Conservation (phyloP, 30 jellyfish, hydroid and myxozoan genomes). For the Chrysaora quinquecirrha region DNA sequence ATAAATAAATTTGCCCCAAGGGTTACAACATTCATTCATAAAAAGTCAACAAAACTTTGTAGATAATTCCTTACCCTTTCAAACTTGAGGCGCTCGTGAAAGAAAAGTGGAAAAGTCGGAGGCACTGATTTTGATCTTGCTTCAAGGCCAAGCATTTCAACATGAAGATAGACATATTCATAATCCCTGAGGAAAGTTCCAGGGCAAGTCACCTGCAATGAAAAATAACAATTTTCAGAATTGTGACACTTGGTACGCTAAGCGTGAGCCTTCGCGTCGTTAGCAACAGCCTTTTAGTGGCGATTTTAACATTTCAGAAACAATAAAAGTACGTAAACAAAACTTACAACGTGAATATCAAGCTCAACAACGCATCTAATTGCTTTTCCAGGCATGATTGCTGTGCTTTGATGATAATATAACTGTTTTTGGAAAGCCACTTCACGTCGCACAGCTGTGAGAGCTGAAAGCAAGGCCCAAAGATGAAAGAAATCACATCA, state of each 20-base stretch:
- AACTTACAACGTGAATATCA: slow-evolving; percentile 91
- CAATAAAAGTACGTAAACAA: not conserved
- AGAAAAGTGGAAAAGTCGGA: slow-evolving; percentile 97
- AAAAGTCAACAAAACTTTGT: too few relatives aligned
- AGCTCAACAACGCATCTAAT: slow-evolving; percentile 94
- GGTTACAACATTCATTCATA: not conserved
- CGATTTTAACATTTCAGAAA: not conserved
- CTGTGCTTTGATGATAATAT: too few relatives aligned
- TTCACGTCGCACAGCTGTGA: too few relatives aligned
- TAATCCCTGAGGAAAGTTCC: slow-evolving; percentile 96
- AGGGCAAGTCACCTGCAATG: slow-evolving; percentile 94
- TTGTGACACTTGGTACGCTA: not conserved
- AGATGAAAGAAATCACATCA: not conserved
- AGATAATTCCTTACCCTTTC: slow-evolving; percentile 92
- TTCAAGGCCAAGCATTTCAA: slow-evolving; percentile 98
- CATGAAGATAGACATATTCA: slow-evolving; percentile 91
- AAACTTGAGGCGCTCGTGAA: slow-evolving; percentile 90
- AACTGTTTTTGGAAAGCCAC: too few relatives aligned
- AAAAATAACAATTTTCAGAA: not conserved
- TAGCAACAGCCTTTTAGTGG: slow-evolving; percentile 86
- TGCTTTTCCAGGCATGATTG: slow-evolving; percentile 93
- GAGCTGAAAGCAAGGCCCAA: too few relatives aligned
- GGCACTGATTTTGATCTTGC: slow-evolving; percentile 98
- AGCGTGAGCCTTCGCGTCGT: slow-evolving; percentile 71
- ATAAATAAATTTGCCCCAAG: too few relatives aligned